Percentiles rank a stretch among this genome's conserved stretches.
Evolutionary conservation across 1,140 invertebrate species (phyloP).

Genomic region (Tetramorium alpestre): DNA sequence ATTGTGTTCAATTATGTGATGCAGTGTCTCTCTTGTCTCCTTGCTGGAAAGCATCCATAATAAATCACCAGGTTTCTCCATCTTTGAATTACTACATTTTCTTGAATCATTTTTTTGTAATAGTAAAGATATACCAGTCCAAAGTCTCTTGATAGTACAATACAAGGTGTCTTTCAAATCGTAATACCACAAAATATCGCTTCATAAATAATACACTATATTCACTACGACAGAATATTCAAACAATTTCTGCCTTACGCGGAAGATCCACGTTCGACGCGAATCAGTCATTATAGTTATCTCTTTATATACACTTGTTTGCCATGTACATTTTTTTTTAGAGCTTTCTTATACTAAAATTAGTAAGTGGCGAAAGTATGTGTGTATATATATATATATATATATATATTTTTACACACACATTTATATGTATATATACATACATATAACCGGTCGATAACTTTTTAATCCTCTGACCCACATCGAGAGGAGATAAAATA

Average conservation of each 20-base stretch:
- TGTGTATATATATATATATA: not conserved
- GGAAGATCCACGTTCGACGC: conserved; percentile 66
- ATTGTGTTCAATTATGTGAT: no score
- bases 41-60: not conserved
- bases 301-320: conserved; percentile 73
- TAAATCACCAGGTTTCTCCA: conserved; percentile 16
- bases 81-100: conserved; percentile 60
- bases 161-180: conserved; percentile 71
- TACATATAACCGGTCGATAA: conserved; percentile 64
- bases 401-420: not conserved
- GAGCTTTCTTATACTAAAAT: conserved; percentile 72
- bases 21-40: no score
- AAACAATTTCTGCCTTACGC: conserved; percentile 57
- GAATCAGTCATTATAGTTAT: conserved; percentile 68
- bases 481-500: conserved; percentile 50
- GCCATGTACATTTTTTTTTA: conserved; percentile 73
- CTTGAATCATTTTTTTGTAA: conserved; percentile 13
- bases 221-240: conserved; percentile 76
- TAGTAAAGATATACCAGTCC: conserved; percentile 67
- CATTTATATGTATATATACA: not conserved
- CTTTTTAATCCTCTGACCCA: conserved; percentile 62
- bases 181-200: conserved; percentile 72
- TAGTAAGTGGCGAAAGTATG: conserved; percentile 72
- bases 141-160: conserved; percentile 75
- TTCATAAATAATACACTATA: conserved; percentile 78